Conservation (phyloP, 2,888 invertebrate species). For the Anthophora plumipes region DNA sequence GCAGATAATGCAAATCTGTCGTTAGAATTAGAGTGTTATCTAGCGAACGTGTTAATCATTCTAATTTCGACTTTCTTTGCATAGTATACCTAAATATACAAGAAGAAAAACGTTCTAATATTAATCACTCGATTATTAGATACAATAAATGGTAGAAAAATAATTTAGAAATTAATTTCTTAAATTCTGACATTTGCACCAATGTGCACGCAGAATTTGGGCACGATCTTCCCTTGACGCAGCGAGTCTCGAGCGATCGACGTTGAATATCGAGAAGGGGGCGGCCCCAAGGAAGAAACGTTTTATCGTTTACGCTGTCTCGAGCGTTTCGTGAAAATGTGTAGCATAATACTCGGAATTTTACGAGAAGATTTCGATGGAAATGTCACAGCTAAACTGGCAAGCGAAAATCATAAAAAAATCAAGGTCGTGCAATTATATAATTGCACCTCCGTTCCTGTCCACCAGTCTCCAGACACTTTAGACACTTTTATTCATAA, state of each 20-base stretch:
- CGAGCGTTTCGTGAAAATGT: conserved; percentile 22
- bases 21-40: too few species aligned
- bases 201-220: too few species aligned
- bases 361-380: not conserved
- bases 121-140: conserved; percentile 39
- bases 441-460: too few species aligned
- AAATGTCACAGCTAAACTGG: not conserved
- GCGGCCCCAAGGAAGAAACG: conserved; percentile 14
- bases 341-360: not conserved
- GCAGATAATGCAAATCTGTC: too few species aligned
- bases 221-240: conserved; percentile 2
- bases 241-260: conserved; percentile 15
- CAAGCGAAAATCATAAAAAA: not conserved
- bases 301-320: conserved; percentile 32
- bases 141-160: conserved; percentile 21
- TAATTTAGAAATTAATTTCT: conserved; percentile 44
- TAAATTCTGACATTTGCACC: conserved; percentile 14
- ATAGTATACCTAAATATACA: too few species aligned
- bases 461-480: rapidly evolving
- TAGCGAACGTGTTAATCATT: too few species aligned
- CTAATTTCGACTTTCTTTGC: too few species aligned
- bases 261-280: conserved; percentile 30
- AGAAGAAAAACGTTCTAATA: too few species aligned
- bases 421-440: not conserved
- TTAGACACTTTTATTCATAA: too few species aligned